A percentile compares a stretch with the other conserved stretches of the same genome.
These are phyloP conservation scores for Chaetodon auriga DNA, from an alignment of 2,113 vertebrate genomes.

Conservation along the genomic window DNA sequence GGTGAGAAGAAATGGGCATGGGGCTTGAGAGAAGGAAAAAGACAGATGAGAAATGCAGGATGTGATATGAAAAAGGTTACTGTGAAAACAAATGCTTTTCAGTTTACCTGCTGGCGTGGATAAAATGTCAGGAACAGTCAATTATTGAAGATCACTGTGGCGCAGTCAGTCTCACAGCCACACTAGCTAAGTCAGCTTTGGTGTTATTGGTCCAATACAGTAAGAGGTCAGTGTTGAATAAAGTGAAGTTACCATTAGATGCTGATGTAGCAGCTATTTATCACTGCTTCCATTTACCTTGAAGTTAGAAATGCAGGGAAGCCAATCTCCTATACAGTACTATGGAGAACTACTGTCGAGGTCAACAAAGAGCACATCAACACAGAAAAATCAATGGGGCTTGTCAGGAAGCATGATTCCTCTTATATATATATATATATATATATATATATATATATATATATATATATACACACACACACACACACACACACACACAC, in stretches of 20 bases:
- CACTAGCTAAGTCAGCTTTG: conserved; percentile 19
- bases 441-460: neutral
- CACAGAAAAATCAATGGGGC: conserved; percentile 26
- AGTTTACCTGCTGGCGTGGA: neutral
- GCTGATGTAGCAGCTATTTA: conserved; percentile 23
- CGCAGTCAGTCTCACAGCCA: conserved; percentile 14
- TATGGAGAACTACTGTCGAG: neutral
- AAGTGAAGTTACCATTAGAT: conserved; percentile 16
- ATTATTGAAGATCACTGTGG: conserved; percentile 6
- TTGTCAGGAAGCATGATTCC: conserved; percentile 10
- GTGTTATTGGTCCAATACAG: conserved; percentile 2
- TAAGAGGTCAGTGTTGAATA: neutral
- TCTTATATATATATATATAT: neutral
- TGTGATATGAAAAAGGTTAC: neutral
- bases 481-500: no score
- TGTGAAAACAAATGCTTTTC: neutral
- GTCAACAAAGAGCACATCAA: neutral
- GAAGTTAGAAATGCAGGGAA: neutral
- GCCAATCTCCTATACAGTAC: conserved; percentile 18
- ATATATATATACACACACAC: no score
- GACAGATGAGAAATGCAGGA: neutral
- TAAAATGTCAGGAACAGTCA: neutral
- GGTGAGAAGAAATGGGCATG: neutral
- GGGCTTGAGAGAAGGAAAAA: neutral
- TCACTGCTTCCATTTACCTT: conserved; percentile 20